Evolutionary conservation across 2,888 invertebrate genomes (phyloP).

Genomic region (Dicyrtoma fusca): DNA sequence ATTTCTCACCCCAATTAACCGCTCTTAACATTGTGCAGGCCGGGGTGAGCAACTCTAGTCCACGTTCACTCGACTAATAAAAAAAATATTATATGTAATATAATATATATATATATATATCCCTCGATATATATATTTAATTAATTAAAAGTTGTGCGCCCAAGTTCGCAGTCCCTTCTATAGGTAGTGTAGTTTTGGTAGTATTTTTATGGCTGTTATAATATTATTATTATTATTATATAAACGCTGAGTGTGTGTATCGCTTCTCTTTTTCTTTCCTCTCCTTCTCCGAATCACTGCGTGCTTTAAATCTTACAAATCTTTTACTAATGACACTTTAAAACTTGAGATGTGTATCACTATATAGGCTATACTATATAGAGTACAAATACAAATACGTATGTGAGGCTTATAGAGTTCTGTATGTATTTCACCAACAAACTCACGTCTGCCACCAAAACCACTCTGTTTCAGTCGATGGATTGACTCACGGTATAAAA

Average conservation of each 20-base stretch:
- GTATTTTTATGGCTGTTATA: neutral
- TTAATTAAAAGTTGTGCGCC: slow-evolving; percentile 16
- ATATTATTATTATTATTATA: neutral
- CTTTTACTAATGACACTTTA: neutral
- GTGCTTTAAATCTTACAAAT: neutral
- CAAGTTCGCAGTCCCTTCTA: neutral
- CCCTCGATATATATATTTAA: neutral
- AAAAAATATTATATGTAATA: neutral
- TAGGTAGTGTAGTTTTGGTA: neutral
- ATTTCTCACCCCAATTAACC: slow-evolving; percentile 56
- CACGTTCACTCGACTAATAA: slow-evolving; percentile 11
- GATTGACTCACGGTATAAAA: too few species aligned
- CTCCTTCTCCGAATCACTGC: neutral
- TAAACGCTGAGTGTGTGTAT: neutral
- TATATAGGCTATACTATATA: too few species aligned
- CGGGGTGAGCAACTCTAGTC: slow-evolving; percentile 34
- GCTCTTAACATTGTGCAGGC: slow-evolving; percentile 51
- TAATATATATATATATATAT: slow-evolving; percentile 11
- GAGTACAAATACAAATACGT: too few species aligned
- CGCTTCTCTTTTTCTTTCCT: too few species aligned
- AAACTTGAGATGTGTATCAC: too few species aligned
- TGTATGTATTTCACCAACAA: neutral
- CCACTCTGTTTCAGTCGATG: too few species aligned
- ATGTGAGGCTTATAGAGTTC: too few species aligned
- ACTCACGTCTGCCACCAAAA: neutral